phyloP scores from a whole-genome alignment of 2,797 vertebrate species.

The Tarsius wallacei region DNA sequence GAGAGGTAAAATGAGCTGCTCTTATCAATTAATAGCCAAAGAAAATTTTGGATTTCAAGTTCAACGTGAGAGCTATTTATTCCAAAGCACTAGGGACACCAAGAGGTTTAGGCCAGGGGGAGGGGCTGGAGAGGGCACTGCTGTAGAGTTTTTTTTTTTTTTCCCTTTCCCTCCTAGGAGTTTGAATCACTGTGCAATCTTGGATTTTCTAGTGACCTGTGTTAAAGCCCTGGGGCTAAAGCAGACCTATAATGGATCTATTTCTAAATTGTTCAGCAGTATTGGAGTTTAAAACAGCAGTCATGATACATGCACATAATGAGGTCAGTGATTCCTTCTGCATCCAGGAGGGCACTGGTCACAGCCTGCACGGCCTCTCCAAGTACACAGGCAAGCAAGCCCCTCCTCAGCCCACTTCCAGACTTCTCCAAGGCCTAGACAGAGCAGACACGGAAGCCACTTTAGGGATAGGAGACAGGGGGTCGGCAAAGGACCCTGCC shows the following conservation, averaged over 20 bases:
- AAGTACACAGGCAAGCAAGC: not conserved
- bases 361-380: not conserved
- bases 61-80: slow-evolving; percentile 75
- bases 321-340: slow-evolving; percentile 58
- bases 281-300: slow-evolving; percentile 82
- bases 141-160: not conserved
- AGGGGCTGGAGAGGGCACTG: not conserved
- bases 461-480: not conserved
- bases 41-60: slow-evolving; percentile 81
- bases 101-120: not conserved
- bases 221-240: slow-evolving; percentile 79
- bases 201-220: slow-evolving; percentile 83
- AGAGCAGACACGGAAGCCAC: not conserved
- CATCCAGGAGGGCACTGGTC: not conserved
- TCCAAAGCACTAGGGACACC: slow-evolving; percentile 63
- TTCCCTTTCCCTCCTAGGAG: slow-evolving; percentile 55
- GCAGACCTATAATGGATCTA: slow-evolving; percentile 86
- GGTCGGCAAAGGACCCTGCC: not conserved
- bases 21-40: slow-evolving; percentile 86
- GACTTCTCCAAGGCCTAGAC: not conserved
- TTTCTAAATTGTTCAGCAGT: slow-evolving; percentile 84
- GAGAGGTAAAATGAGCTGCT: slow-evolving; percentile 81
- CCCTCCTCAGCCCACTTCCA: slow-evolving; percentile 36
- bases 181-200: slow-evolving; percentile 79
- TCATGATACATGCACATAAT: slow-evolving; percentile 56